Evolutionary conservation across 1,140 invertebrate genomes (phyloP), one percentile per base, ranked within the genome.

Genomic region (Mizuhopecten yessoensis): DNA sequence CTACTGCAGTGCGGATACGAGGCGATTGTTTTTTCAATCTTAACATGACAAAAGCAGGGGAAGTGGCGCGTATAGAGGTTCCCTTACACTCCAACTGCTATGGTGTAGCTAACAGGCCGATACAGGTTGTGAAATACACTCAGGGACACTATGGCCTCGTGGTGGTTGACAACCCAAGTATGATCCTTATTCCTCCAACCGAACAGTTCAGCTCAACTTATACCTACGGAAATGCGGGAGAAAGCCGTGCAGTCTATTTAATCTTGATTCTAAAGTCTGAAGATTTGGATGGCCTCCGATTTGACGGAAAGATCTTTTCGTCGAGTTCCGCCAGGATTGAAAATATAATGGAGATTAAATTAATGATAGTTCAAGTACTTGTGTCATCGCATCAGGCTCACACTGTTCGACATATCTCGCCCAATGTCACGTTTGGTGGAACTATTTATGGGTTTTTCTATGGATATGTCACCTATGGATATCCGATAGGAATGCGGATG

Each of bases 181-280:
- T 95, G 92, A 92, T 93, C 33, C 89, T 93, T 7, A 89, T 95
- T 33, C 90, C 92, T 20, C 93, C 94, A 9, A 49, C 91, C 7
- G 92, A 93, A 87, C 95, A 94, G 87, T 95, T 92, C 87, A 91
- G 90, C 33, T 91, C 93, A 0, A 93, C 94, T 45, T 95, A 95
- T 89, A 93, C 93, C 0, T 95, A 93, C 90, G 87, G 92, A 10
- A 94, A 94, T 23, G 91, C 93, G 0, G 49, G 93, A 91, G 90
- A 93, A 36, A 88, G 33, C 9, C 87, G 89, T 23, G 88, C 89
- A 3, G 94, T 94, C 91, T 94, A 93, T 36, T 91, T 95, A 75
- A 87, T 94, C 86, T 92, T 95, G 86, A 88, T 94, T 5, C 86
- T 95, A n/a, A 34, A 93, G 13, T 87, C 92, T 23, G n/a, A 75